Evolutionary conservation across 2,797 vertebrate species (phyloP).

Genomic region (Chloroceryle amazona): DNA sequence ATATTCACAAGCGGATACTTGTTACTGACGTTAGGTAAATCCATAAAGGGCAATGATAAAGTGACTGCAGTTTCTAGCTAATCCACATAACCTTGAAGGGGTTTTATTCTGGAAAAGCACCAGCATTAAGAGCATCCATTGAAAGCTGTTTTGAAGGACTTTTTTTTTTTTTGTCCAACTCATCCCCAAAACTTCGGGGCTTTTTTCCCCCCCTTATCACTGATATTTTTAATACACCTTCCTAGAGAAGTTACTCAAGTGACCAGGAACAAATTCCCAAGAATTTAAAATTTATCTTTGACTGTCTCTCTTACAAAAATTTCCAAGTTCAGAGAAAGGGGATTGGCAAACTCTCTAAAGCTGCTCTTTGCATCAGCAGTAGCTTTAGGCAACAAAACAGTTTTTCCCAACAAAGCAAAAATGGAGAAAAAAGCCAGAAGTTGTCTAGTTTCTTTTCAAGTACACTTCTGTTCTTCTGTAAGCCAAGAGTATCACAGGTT

Average conservation of each 20-base stretch:
- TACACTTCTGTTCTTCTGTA: constrained; percentile 20
- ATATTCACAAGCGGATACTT: not conserved
- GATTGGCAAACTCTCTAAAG: not conserved
- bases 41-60: not conserved
- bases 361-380: not conserved
- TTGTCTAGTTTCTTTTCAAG: constrained; percentile 37
- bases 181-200: not conserved
- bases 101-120: not conserved
- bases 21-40: too few species aligned
- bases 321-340: not conserved
- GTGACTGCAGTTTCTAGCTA: not conserved
- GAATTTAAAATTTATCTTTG: not conserved
- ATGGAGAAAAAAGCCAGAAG: not conserved
- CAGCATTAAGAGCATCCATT: not conserved
- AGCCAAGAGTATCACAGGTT: not conserved
- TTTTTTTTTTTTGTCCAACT: too few species aligned
- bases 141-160: not conserved
- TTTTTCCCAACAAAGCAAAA: constrained; percentile 57
- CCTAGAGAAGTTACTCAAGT: not conserved
- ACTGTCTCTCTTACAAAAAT: not conserved
- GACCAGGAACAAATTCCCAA: not conserved
- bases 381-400: constrained; percentile 20
- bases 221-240: not conserved
- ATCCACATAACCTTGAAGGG: not conserved
- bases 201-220: rapidly evolving